Conservation (phyloP, 2,888 invertebrate species). For the Embidobia sp. region DNA sequence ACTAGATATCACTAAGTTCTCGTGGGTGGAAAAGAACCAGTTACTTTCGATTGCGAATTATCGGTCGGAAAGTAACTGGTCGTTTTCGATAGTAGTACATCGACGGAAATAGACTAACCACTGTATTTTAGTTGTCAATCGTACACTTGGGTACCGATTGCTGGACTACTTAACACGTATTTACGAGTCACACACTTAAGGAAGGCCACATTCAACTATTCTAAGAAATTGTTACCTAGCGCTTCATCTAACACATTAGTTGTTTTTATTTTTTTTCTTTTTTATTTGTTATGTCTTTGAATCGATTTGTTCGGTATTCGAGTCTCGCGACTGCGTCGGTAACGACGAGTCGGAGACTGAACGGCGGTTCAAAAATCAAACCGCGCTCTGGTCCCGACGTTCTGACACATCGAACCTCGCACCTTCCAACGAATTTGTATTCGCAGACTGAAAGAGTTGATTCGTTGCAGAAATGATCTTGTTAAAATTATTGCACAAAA, state of each 20-base stretch:
- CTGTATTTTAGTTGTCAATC: conserved; percentile 15
- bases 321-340: conserved; percentile 15
- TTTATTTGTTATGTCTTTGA: background rate
- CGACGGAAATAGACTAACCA: conserved; percentile 43
- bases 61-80: conserved; percentile 10
- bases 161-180: conserved; percentile 69
- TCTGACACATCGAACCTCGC: background rate
- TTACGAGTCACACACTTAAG: conserved; percentile 76
- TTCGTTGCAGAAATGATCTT: background rate
- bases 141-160: conserved; percentile 18
- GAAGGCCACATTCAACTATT: conserved; percentile 82
- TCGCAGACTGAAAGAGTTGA: background rate
- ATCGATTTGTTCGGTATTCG: conserved; percentile 1
- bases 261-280: conserved; percentile 32
- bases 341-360: conserved; percentile 17
- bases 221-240: conserved; percentile 77
- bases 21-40: conserved; percentile 1
- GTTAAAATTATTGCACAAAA: no score
- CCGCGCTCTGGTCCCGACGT: background rate
- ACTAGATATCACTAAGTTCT: conserved; percentile 14
- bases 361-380: conserved; percentile 28
- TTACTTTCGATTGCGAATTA: no score
- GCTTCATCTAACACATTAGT: conserved; percentile 71
- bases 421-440: no score
- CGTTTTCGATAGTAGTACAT: conserved; percentile 17